Evolutionary conservation across 2,888 invertebrate species (phyloP).

Genomic region (Lasioglossum figueresi): DNA sequence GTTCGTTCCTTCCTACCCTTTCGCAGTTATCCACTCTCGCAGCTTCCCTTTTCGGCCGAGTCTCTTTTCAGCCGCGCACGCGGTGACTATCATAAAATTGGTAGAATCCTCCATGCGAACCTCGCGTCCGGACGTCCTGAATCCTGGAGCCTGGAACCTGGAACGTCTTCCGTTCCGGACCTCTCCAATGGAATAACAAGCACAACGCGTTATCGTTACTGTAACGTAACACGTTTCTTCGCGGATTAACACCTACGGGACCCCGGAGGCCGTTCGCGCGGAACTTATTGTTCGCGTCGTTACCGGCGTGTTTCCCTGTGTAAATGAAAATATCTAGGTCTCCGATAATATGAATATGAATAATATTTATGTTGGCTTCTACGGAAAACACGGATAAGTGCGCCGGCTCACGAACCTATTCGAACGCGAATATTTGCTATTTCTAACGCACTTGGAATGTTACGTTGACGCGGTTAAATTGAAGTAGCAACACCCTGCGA

Average conservation of each 20-base stretch:
- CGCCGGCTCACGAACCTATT: neutral
- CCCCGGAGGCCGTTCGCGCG: neutral
- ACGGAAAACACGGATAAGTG: neutral
- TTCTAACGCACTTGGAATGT: neutral
- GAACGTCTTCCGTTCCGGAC: neutral
- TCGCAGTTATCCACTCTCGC: slow-evolving; percentile 6
- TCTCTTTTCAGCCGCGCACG: slow-evolving; percentile 31
- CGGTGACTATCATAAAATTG: slow-evolving; percentile 39
- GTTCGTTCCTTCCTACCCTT: slow-evolving; percentile 19
- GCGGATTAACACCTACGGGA: slow-evolving; percentile 1
- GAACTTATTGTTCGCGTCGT: slow-evolving; percentile 5
- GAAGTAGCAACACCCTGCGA: neutral
- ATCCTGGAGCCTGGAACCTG: neutral
- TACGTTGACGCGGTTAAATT: neutral
- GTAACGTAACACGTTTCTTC: neutral
- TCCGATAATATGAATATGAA: neutral
- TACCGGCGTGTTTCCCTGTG: neutral
- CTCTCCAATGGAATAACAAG: neutral
- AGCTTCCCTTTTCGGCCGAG: slow-evolving; percentile 30
- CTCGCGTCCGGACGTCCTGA: neutral
- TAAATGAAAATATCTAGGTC: slow-evolving; percentile 6
- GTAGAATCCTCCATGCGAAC: neutral
- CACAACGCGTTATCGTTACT: neutral
- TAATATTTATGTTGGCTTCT: neutral
- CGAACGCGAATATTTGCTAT: neutral